phyloP scores from a whole-genome alignment of 2,113 vertebrate species.

The Grammatotria lemairii region DNA sequence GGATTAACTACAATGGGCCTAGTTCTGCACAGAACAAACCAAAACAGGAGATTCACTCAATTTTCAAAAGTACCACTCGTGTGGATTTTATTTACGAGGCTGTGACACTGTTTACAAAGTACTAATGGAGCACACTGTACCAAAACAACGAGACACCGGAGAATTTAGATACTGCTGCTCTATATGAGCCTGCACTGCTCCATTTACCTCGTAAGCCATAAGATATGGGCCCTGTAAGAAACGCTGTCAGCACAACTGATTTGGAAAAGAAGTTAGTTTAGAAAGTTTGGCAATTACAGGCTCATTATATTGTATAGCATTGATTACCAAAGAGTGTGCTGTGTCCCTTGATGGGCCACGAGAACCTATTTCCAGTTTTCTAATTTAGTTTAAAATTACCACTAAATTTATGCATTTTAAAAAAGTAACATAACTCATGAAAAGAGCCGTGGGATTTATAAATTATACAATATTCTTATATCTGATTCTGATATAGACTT shows the following conservation, averaged over 20 bases:
- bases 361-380: background rate
- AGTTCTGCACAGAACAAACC: background rate
- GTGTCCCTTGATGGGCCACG: background rate
- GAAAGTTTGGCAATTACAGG: background rate
- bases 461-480: background rate
- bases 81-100: background rate
- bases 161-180: background rate
- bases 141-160: background rate
- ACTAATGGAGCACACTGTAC: constrained; percentile 3
- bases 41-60: background rate
- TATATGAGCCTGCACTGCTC: background rate
- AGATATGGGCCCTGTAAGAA: background rate
- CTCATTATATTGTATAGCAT: background rate
- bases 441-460: background rate
- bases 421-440: background rate
- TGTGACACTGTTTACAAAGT: constrained; percentile 1
- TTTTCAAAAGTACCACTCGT: background rate
- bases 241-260: background rate
- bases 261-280: background rate
- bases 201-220: constrained; percentile 1
- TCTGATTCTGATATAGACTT: background rate
- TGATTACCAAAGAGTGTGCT: background rate
- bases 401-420: background rate
- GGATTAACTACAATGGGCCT: background rate
- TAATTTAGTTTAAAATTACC: background rate